Percentiles rank a stretch among this genome's conserved stretches.
These are phyloP conservation scores for Panthera uncia DNA, from an alignment of 2,113 vertebrate species.

Conservation along the genomic window DNA sequence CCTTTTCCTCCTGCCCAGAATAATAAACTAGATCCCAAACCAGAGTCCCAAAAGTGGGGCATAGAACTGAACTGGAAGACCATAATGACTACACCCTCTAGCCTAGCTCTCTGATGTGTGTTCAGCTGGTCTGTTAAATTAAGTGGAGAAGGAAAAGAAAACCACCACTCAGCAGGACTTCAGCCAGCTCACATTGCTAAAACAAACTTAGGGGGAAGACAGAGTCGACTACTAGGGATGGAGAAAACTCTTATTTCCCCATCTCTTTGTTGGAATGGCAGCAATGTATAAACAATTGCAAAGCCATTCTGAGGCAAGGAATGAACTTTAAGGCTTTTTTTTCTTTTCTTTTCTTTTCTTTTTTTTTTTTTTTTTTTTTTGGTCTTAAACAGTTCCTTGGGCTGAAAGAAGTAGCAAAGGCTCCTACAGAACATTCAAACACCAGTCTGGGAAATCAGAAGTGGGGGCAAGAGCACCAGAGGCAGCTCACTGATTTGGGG, in stretches of 20 bases:
- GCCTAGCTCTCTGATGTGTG: slow-evolving; percentile 68
- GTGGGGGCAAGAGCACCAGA: neutral
- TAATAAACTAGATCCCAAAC: slow-evolving; percentile 68
- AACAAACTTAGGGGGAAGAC: slow-evolving; percentile 58
- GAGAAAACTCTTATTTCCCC: slow-evolving; percentile 39
- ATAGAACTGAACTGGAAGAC: slow-evolving; percentile 54
- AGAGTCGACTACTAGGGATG: neutral
- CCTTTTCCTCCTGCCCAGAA: slow-evolving; percentile 64
- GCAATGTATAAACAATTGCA: slow-evolving; percentile 50
- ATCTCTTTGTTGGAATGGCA: slow-evolving; percentile 48
- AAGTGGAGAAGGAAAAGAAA: slow-evolving; percentile 75
- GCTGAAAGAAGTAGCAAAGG: slow-evolving; percentile 8
- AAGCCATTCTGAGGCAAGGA: slow-evolving; percentile 40
- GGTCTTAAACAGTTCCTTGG: neutral
- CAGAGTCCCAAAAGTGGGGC: slow-evolving; percentile 54
- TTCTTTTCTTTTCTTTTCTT: no score
- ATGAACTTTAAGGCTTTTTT: neutral
- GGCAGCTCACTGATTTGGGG: neutral
- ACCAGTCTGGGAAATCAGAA: neutral
- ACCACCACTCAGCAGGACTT: slow-evolving; percentile 67
- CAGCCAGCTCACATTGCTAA: slow-evolving; percentile 67
- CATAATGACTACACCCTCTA: slow-evolving; percentile 58
- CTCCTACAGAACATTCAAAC: neutral
- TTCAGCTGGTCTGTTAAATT: slow-evolving; percentile 74
- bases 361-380: no score